These are phyloP conservation scores for Fopius arisanus DNA, from an alignment of 1,140 invertebrate species.

Conservation along the genomic window DNA sequence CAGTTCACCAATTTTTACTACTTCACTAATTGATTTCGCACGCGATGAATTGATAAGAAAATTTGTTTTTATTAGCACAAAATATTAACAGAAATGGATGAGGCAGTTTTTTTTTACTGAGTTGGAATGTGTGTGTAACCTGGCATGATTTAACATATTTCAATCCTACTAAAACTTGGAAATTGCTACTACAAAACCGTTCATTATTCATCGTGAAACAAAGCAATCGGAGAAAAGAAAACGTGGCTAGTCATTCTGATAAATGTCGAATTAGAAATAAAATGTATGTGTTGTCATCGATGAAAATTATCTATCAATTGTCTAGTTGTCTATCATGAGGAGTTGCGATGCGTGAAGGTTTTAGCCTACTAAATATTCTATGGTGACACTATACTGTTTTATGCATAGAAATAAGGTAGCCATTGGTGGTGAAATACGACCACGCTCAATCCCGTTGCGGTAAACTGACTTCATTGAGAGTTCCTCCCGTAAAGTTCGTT, in stretches of 20 bases:
- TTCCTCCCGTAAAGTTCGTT: slow-evolving; percentile 8
- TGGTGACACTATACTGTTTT: slow-evolving; percentile 22
- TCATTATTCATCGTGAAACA: neutral
- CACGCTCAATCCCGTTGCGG: slow-evolving; percentile 28
- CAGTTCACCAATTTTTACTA: neutral
- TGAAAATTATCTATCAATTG: neutral
- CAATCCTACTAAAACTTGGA: neutral
- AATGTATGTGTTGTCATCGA: neutral
- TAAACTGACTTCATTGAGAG: slow-evolving; percentile 27
- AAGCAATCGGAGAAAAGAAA: neutral
- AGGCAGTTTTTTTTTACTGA: neutral
- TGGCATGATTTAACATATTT: slow-evolving; percentile 20
- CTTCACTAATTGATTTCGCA: neutral
- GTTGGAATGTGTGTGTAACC: neutral
- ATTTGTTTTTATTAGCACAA: neutral
- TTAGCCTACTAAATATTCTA: slow-evolving; percentile 19
- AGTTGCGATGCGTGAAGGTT: neutral
- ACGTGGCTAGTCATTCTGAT: too few species aligned
- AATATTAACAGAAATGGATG: neutral
- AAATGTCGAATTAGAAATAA: neutral
- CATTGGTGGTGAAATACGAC: slow-evolving; percentile 20
- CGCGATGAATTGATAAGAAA: neutral
- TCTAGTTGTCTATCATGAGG: neutral
- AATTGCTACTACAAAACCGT: neutral
- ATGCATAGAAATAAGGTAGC: slow-evolving; percentile 29